Evolutionary conservation across 2,113 vertebrate genomes (phyloP), one percentile per base, ranked within the genome.

Genomic region (Fukomys damarensis): DNA sequence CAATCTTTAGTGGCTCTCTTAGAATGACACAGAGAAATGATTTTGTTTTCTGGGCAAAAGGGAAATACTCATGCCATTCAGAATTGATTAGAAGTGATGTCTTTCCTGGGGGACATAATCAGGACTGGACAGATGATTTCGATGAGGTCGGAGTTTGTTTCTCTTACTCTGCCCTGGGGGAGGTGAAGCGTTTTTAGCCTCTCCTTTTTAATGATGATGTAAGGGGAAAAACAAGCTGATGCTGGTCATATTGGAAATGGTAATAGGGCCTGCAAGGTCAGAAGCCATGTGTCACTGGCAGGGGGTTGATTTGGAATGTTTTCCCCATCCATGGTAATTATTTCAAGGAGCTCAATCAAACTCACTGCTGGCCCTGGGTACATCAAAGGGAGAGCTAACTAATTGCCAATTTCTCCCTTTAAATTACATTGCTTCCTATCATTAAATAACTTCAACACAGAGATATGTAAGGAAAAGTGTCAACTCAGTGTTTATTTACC

Each of bases 361-460:
- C 14, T 70, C 32, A 65, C n/a, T n/a, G 46, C 35, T 96, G 79
- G 89, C 20, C 59, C 38, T 46, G 6, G 86, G 89, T 35, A 93
- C 91, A 94, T 96, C 77, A 91, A 76, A 94, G 66, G 9, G 66
- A 86, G 76, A 80, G 66, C 38, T 91, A 89, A 96, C 56, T 97
- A 96, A 96, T 92, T 97, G 89, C 86, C 95, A 96, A 38, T 96
- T 81, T 97, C 74, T 86, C 59, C 32, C 56, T 94, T 97, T 94
- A 86, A 96, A 94, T 97, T 90, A 61, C n/a, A 66, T 93, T 6
- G 8, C 46, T 81, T 91, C 70, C 52, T 84, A 17, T 77, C 74
- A 81, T 94, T 91, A 91, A 84, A 35, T 70, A 93, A 35, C 32
- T 72, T 65, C 22, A 88, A 68, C 65, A 17, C 38, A 58, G 61